Evolutionary conservation across 1,140 invertebrate genomes (phyloP).

Genomic region (Drosophila tristis): DNA sequence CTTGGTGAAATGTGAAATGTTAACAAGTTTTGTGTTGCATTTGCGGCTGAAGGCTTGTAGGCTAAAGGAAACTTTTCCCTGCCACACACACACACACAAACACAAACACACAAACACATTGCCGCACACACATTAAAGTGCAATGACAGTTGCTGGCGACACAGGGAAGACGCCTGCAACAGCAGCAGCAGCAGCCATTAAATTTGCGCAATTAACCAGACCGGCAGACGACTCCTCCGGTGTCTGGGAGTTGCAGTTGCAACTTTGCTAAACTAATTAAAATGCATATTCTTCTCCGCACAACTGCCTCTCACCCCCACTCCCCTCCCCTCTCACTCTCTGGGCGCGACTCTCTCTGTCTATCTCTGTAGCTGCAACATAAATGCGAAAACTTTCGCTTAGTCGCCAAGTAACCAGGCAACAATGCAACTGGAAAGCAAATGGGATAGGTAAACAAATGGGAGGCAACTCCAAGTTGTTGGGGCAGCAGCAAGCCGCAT

Average conservation of each 20-base stretch:
- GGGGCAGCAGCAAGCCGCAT: conserved; percentile 34
- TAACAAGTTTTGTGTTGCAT: conserved; percentile 71
- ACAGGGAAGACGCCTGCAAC: no score
- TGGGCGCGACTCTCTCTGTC: not conserved
- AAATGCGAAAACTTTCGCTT: conserved; percentile 77
- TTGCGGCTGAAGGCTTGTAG: conserved; percentile 48
- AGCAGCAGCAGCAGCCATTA: conserved; percentile 46
- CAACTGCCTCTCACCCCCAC: not conserved
- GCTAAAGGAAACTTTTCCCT: conserved; percentile 42
- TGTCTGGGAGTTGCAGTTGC: conserved; percentile 42
- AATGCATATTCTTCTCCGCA: conserved; percentile 69
- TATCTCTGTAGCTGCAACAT: conserved; percentile 49
- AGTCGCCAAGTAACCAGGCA: conserved; percentile 55
- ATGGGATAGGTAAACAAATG: conserved; percentile 69
- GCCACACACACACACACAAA: not conserved
- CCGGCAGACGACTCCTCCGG: conserved; percentile 34
- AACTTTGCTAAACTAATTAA: conserved; percentile 81
- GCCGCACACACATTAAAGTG: conserved; percentile 61
- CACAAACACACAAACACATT: no score
- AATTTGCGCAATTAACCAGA: conserved; percentile 79
- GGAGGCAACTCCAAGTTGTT: conserved; percentile 39
- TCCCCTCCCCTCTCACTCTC: not conserved
- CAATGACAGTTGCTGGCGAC: conserved; percentile 43
- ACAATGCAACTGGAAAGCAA: conserved; percentile 60
- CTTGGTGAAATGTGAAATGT: conserved; percentile 77